phyloP scores from a whole-genome alignment of 2,797 vertebrate species.

The Toxotes lorentzi region DNA sequence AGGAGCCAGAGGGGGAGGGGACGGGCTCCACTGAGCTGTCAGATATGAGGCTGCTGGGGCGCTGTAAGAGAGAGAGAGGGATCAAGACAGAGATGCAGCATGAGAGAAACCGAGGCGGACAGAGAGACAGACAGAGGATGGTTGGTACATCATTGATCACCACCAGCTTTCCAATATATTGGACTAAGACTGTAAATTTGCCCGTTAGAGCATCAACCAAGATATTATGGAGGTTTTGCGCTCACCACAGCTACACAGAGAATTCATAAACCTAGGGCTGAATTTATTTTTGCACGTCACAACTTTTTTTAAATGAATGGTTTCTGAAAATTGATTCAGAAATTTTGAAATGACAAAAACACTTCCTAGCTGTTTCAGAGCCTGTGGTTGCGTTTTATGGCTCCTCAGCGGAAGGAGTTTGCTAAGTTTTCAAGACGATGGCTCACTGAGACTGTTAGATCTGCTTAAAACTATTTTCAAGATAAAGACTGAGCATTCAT shows the following conservation, averaged over 20 bases:
- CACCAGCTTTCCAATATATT: background rate
- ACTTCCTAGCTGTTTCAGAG: too few relatives aligned
- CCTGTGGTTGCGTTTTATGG: too few relatives aligned
- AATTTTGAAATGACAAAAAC: background rate
- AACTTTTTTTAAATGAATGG: background rate
- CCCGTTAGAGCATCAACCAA: background rate
- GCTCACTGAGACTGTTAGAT: background rate
- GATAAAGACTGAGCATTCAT: too few relatives aligned
- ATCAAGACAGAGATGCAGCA: slow-evolving; percentile 6
- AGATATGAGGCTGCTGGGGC: slow-evolving; percentile 86
- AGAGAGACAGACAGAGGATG: slow-evolving; percentile 34
- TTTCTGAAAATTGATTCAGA: background rate
- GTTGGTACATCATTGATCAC: background rate
- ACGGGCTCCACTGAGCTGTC: slow-evolving; percentile 88
- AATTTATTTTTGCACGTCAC: background rate
- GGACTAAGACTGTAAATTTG: background rate
- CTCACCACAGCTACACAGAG: background rate
- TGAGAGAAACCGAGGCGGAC: slow-evolving; percentile 19
- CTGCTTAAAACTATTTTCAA: background rate
- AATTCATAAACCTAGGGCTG: background rate
- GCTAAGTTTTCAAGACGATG: background rate
- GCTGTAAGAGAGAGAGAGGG: slow-evolving; percentile 61
- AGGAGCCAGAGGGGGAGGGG: slow-evolving; percentile 83
- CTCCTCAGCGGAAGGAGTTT: background rate
- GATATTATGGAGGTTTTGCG: background rate